Percentiles rank a stretch among this genome's conserved stretches.
These are phyloP conservation scores for Oncorhynchus keta DNA, from an alignment of 2,113 vertebrate genomes.

Conservation along the genomic window DNA sequence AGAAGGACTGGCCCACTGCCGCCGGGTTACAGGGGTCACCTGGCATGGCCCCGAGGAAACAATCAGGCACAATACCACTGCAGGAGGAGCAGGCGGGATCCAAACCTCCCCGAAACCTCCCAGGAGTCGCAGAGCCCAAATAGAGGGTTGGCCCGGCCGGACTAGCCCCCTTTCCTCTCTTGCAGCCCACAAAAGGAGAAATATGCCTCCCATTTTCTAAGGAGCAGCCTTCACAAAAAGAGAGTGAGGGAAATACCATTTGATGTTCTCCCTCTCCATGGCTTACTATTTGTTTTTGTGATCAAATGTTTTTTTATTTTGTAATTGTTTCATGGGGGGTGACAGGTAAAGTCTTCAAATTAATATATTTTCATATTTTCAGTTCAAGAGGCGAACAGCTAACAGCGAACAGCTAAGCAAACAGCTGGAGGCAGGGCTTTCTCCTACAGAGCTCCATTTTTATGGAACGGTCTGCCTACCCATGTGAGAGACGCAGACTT, in stretches of 20 bases:
- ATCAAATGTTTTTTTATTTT: too few relatives aligned
- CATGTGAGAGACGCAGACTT: too few relatives aligned
- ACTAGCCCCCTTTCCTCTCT: conserved; percentile 20
- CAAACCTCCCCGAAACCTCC: conserved; percentile 1
- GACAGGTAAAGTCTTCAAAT: too few relatives aligned
- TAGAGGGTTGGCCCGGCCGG: neutral
- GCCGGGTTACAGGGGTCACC: conserved; percentile 59
- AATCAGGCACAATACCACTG: conserved; percentile 52
- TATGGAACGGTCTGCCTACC: too few relatives aligned
- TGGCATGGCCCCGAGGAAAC: conserved; percentile 64
- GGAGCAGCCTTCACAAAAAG: neutral
- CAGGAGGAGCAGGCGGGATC: conserved; percentile 50
- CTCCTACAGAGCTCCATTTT: too few relatives aligned
- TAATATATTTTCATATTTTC: too few relatives aligned
- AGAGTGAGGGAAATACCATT: neutral
- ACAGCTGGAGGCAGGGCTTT: too few relatives aligned
- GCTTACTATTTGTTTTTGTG: neutral
- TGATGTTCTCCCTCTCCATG: neutral
- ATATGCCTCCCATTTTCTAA: conserved; percentile 14
- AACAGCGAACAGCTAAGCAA: too few relatives aligned
- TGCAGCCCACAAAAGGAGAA: conserved; percentile 37
- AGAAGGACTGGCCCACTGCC: conserved; percentile 43
- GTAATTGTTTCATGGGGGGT: too few relatives aligned
- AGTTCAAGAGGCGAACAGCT: too few relatives aligned
- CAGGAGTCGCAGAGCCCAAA: conserved; percentile 34